phyloP scores from a whole-genome alignment of 2,888 invertebrate species.

The Parascotia fuliginaria region DNA sequence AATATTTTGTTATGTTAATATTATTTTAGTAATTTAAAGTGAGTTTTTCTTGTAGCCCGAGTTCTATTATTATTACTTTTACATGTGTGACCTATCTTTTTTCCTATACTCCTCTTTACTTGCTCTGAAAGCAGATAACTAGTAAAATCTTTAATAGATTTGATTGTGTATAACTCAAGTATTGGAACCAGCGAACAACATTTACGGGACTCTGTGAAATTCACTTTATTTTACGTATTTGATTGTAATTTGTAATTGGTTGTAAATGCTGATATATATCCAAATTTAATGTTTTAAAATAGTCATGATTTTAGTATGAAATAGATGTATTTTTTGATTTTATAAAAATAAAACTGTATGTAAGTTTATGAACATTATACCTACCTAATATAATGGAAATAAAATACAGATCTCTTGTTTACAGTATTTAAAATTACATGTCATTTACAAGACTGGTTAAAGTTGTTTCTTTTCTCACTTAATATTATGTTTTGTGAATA shows the following conservation, averaged over 20 bases:
- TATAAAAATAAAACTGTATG: slow-evolving; percentile 41
- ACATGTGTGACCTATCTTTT: no score
- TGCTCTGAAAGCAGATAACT: no score
- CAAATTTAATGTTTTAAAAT: slow-evolving; percentile 17
- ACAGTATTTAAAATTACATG: slow-evolving; percentile 85
- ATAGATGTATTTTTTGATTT: slow-evolving; percentile 37
- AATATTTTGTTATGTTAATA: slow-evolving; percentile 39
- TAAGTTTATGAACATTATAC: slow-evolving; percentile 51
- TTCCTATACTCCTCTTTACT: no score
- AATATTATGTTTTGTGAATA: no score
- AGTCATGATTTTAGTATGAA: slow-evolving; percentile 23
- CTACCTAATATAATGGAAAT: slow-evolving; percentile 67
- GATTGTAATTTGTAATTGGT: slow-evolving; percentile 37
- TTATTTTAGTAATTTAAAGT: slow-evolving; percentile 27
- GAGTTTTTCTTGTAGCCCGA: slow-evolving; percentile 27
- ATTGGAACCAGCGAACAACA: not conserved
- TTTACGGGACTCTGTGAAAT: slow-evolving; percentile 23
- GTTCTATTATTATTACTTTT: no score
- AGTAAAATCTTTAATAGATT: no score
- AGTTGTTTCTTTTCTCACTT: slow-evolving; percentile 88
- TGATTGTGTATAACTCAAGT: not conserved
- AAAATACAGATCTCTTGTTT: slow-evolving; percentile 82
- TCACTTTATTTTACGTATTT: slow-evolving; percentile 43
- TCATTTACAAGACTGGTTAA: slow-evolving; percentile 82
- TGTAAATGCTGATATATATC: slow-evolving; percentile 26